Base-by-base conservation (phyloP, 1,140 invertebrate species). In the Batillaria attramentaria region DNA sequence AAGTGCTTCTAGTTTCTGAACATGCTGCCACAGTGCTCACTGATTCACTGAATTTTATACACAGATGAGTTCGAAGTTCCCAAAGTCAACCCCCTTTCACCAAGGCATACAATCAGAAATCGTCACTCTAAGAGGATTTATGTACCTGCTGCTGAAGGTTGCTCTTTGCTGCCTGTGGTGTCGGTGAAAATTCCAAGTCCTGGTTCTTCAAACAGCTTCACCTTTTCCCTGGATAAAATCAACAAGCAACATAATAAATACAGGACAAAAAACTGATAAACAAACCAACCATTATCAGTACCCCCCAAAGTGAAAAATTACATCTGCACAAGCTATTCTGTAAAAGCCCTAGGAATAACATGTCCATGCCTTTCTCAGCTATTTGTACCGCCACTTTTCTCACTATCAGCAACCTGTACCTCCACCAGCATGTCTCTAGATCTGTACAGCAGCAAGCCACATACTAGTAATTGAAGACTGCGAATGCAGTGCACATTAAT, bases 171-270 rank as follows among this genome's bases (percentile, higher is more conserved):
- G 24, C 24, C 43, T 41, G 46, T 13, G 10, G 66, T 70, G 37
- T 70, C 16, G 10, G 66, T 70, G 37, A 78, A 78, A 28, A 78
- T 78, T 13, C 68, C 68, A 37, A 78, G 66, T 16, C 39, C 50
- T 20, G 77, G 66, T 57, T 68, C 77, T 31, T 78, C 42, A 78
- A 78, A 78, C 28, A 78, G 37, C 39, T 70, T 70, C 28, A 70
- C 39, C 20, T 46, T 70, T 43, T 69, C 43, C 35, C 75, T 77
- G 75, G 10, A 77, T n/a, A n/a, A n/a, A n/a, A n/a, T n/a, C n/a
- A n/a, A n/a, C n/a, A n/a, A n/a, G n/a, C n/a, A n/a, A n/a, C n/a
- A n/a, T n/a, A n/a, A n/a, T n/a, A n/a, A n/a, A 75, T 10, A 10
- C 31, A 60, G 33, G 43, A 18, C 0, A 20, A 37, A 13, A 57